These are phyloP conservation scores for Epinotia brunnichana DNA, from an alignment of 2,888 invertebrate genomes.

Conservation along the genomic window DNA sequence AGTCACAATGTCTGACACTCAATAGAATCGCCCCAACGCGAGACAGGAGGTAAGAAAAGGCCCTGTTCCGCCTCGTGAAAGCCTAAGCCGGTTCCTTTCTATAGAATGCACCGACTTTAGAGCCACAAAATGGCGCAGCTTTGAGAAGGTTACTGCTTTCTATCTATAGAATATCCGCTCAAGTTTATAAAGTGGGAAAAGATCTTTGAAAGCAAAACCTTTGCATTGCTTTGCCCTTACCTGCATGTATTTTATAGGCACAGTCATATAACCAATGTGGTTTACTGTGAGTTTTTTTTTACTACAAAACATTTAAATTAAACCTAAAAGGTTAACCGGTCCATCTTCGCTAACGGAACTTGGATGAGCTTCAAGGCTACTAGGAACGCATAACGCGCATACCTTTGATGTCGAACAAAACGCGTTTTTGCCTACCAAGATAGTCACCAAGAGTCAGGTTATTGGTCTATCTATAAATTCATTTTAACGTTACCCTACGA, in stretches of 20 bases:
- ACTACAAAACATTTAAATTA: slow-evolving; percentile 4
- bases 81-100: slow-evolving; percentile 65
- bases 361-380: slow-evolving; percentile 13
- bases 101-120: slow-evolving; percentile 55
- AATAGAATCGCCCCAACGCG: slow-evolving; percentile 62
- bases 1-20: slow-evolving; percentile 62
- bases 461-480: neutral
- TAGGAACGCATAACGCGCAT: slow-evolving; percentile 17
- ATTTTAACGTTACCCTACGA: neutral
- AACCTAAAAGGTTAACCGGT: slow-evolving; percentile 29
- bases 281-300: neutral
- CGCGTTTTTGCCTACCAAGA: neutral
- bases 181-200: slow-evolving; percentile 53
- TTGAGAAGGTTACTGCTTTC: slow-evolving; percentile 56
- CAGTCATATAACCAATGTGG: too few species aligned
- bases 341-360: slow-evolving; percentile 30
- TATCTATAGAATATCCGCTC: slow-evolving; percentile 59
- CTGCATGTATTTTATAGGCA: neutral
- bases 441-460: neutral
- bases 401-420: neutral
- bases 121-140: slow-evolving; percentile 55
- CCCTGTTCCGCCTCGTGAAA: slow-evolving; percentile 66
- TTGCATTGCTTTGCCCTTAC: slow-evolving; percentile 44
- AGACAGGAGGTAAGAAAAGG: slow-evolving; percentile 63
- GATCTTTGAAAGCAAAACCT: slow-evolving; percentile 46